Conservation (phyloP, 2,113 vertebrate genomes). For the Macaca nemestrina region DNA sequence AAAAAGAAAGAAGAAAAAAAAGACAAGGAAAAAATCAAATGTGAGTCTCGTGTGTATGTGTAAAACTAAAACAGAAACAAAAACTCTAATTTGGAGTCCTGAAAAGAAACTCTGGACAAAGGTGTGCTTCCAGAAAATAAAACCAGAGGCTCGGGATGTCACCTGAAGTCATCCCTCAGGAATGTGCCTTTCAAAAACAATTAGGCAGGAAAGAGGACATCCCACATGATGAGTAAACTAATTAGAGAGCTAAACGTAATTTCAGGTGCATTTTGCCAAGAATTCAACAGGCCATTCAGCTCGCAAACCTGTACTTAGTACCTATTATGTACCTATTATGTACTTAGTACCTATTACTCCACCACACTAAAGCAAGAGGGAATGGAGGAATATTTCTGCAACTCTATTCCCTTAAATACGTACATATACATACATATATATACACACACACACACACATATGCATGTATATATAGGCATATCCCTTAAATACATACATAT, state of each 20-base stretch:
- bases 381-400: not conserved
- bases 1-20: too few relatives aligned
- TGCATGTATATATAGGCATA: too few relatives aligned
- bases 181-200: slow-evolving; percentile 41
- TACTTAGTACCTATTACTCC: not conserved
- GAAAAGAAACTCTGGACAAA: slow-evolving; percentile 8
- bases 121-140: not conserved
- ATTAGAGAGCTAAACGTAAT: slow-evolving; percentile 25
- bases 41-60: not conserved
- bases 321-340: not conserved
- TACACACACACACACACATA: not conserved
- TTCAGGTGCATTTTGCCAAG: slow-evolving; percentile 36
- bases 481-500: too few relatives aligned
- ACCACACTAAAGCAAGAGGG: accelerated
- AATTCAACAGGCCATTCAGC: not conserved
- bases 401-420: too few relatives aligned
- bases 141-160: not conserved
- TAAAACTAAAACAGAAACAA: not conserved
- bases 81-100: not conserved
- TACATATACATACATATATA: too few relatives aligned
- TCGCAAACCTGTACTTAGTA: not conserved
- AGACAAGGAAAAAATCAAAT: too few relatives aligned
- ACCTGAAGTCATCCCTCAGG: not conserved
- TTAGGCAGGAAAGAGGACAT: not conserved
- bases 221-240: not conserved